Evolutionary conservation across 2,113 vertebrate species (phyloP), one percentile per base, ranked within the genome.

Genomic region (Mustela nigripes): DNA sequence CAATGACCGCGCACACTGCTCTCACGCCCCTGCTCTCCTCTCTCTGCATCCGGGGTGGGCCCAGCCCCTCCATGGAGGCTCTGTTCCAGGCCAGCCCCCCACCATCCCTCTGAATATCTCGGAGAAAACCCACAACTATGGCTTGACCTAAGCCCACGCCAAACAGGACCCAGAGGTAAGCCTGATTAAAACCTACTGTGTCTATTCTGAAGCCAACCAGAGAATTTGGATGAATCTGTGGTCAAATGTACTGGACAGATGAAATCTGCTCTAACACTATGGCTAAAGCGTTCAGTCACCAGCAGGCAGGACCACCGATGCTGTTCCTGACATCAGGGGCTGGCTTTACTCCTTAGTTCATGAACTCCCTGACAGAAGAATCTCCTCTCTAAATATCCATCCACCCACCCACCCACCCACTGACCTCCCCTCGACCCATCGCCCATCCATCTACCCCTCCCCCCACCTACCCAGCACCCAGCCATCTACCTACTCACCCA

Each of bases 191-290:
- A 7, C 39, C 88, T 7, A 3, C 83, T 7, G 4, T 16, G 82
- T 62, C 53, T 26, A n/a, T 15, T 18, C 42, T 48, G 26, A 28
- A 88, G 78, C 18, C 67, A 21, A 10, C 11, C 7, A 15, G 42
- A n/a, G 89, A 42, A 2, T 1, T 33, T 4, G 21, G 79, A 53
- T 63, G 78, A 18, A 1, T 36, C 2, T 16, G 8, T n/a, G 71
- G 16, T 16, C 15, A 10, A 24, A 26, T 22, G 48, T 1, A 18
- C 31, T 6, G 18, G 39, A 4, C 0, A 21, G 67, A 53, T 5
- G 1, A 26, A 36, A 19, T 8, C 6, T 3, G 1, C 33, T 3
- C 26, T 36, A 11, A 85, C 67, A n/a, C 56, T 2, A n/a, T 0
- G 1, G 26, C 1, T 0, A 7, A 79, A 71, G 80, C 4, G 33